These are phyloP conservation scores for Petrocephalus schoutedeni DNA, from an alignment of 2,797 vertebrate genomes.

Conservation along the genomic window DNA sequence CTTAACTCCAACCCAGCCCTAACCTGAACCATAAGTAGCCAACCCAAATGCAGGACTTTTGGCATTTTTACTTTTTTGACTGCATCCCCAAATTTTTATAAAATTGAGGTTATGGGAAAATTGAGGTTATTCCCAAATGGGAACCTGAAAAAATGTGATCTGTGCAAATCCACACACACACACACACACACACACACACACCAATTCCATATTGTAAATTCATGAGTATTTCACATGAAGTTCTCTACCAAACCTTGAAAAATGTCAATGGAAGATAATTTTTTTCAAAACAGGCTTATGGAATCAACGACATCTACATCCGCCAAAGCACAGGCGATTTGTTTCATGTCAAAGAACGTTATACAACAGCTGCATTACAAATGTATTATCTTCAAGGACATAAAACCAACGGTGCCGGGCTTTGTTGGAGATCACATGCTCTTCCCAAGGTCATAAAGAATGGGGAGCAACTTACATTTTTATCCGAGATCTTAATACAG, in stretches of 20 bases:
- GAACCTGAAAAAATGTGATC: no score
- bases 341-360: neutral
- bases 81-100: no score
- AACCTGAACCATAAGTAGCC: no score
- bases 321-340: neutral
- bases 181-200: constrained; percentile 49
- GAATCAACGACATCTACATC: neutral
- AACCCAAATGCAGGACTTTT: no score
- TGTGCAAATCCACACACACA: neutral
- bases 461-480: constrained; percentile 56
- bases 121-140: no score
- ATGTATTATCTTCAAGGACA: neutral
- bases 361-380: neutral
- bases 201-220: neutral
- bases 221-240: neutral
- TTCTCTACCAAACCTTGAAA: neutral
- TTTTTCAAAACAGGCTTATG: neutral
- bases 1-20: constrained; percentile 37
- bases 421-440: neutral
- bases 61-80: no score
- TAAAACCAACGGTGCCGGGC: neutral
- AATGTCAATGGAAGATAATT: neutral
- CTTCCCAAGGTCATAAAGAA: neutral
- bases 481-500: constrained; percentile 62
- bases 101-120: no score